Percentiles rank a stretch among this genome's conserved stretches.
Evolutionary conservation across 2,113 vertebrate genomes (phyloP).

Genomic region (Sinocyclocheilus rhinocerous): DNA sequence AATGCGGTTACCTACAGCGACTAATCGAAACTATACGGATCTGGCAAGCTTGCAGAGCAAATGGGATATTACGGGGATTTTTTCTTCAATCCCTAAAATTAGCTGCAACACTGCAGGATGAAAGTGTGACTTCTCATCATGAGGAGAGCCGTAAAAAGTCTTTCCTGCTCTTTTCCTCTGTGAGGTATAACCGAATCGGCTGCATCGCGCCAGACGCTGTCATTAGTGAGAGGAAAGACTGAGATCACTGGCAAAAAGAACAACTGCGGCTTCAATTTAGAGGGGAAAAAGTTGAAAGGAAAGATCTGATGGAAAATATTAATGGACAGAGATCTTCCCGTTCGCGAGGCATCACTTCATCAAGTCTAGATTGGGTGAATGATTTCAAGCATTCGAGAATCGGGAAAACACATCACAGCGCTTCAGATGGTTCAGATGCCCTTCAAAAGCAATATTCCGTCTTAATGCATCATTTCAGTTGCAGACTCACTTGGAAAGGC

Average conservation of each 20-base stretch:
- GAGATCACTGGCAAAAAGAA: slow-evolving; percentile 70
- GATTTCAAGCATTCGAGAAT: background rate
- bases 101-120: background rate
- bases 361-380: slow-evolving; percentile 27
- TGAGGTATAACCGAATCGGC: slow-evolving; percentile 20
- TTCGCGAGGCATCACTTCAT: slow-evolving; percentile 28
- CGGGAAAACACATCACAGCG: slow-evolving; percentile 34
- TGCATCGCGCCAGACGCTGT: background rate
- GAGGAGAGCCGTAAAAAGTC: slow-evolving; percentile 2
- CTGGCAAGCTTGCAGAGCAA: background rate
- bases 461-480: background rate
- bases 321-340: slow-evolving; percentile 64
- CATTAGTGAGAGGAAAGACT: slow-evolving; percentile 69
- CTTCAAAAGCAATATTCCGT: slow-evolving; percentile 40
- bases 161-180: slow-evolving; percentile 14
- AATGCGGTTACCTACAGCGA: background rate
- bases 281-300: slow-evolving; percentile 63
- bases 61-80: background rate
- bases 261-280: slow-evolving; percentile 66
- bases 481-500: background rate
- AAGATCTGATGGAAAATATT: slow-evolving; percentile 75
- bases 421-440: slow-evolving; percentile 44
- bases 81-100: slow-evolving; percentile 19
- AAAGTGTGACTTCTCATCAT: slow-evolving; percentile 36
- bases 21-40: background rate